Evolutionary conservation across 2,797 vertebrate species (phyloP).

Genomic region (Clarias pachynema): DNA sequence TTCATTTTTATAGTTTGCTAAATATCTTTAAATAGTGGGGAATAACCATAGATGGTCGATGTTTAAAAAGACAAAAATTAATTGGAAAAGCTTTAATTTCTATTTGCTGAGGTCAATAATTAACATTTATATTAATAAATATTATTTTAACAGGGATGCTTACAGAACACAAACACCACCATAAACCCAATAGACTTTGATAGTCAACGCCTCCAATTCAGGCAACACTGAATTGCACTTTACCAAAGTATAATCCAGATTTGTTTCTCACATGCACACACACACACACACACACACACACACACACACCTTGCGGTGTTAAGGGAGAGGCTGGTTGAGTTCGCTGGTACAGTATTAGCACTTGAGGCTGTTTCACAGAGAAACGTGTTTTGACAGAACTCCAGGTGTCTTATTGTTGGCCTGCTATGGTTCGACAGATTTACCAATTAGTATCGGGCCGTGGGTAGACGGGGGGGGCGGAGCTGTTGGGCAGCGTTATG

Average conservation of each 20-base stretch:
- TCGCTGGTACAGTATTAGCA: conserved; percentile 69
- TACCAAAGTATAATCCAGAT: conserved; percentile 16
- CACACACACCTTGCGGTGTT: conserved; percentile 33
- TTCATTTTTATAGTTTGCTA: too few species aligned
- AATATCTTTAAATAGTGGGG: too few species aligned
- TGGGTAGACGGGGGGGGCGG: conserved; percentile 60
- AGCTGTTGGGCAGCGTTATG: conserved; percentile 57
- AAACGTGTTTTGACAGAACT: conserved; percentile 87
- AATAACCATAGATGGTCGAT: too few species aligned
- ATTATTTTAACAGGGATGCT: background rate
- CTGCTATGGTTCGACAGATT: conserved; percentile 83
- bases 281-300: conserved; percentile 23
- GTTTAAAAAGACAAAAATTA: too few species aligned
- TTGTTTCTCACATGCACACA: conserved; percentile 31
- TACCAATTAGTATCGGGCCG: conserved; percentile 82
- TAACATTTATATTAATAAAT: too few species aligned
- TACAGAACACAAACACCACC: background rate
- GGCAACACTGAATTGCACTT: background rate
- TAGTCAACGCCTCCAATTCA: conserved; percentile 19
- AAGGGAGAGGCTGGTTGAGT: conserved; percentile 34
- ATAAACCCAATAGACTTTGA: conserved; percentile 7
- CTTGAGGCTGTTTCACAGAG: conserved; percentile 76
- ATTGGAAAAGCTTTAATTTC: too few species aligned
- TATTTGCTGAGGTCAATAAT: too few species aligned
- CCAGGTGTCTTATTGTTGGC: conserved; percentile 86